Evolutionary conservation across 2,888 invertebrate genomes (phyloP), one percentile per base, ranked within the genome.

Genomic region (Proisotoma minuta): DNA sequence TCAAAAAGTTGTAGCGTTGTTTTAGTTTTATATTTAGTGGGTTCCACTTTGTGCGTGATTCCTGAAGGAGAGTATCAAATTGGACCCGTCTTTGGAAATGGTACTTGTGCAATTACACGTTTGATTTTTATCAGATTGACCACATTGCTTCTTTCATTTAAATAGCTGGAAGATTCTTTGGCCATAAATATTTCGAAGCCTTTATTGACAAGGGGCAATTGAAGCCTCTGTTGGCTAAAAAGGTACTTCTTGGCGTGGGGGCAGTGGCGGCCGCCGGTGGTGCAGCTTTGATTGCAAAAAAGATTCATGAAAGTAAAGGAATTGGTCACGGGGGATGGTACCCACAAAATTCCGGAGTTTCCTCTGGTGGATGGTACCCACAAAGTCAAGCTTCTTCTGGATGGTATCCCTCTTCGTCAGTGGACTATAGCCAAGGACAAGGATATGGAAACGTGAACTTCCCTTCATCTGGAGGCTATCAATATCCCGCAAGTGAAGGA

Each of bases 191-290:
- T 28, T 48, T 65, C 24, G 65, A 65, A 49, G 50, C 59, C 15
- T 59, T 62, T 1, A 56, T 62, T 39, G 59, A 62, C 5, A 65
- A 65, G 49, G 60, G 57, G 20, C 58, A 26, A n/a, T 22, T 65
- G 20, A 65, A 62, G 39, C 65, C 62, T 26, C 22, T 65, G 20
- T 26, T 65, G 15, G 59, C 62, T 12, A 65, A 65, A 49, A 65
- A 65, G 22, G 59, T 47, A 20, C 51, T 65, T 22, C 43, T 68
- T 5, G 62, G 61, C 15, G 60, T 69, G 15, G 71, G 68, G 29
- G 59, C 60, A 26, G 71, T 65, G 5, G 71, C 66, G 3, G 70
- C 68, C 34, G 68, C 65, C 24, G 68, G 65, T 8, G 70, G 66
- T 18, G 66, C 67, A 20, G 65, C 61, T 12, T 27, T 65, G 2